These are phyloP conservation scores for Phaenicophaeus curvirostris DNA, from an alignment of 2,797 vertebrate species.

Conservation along the genomic window DNA sequence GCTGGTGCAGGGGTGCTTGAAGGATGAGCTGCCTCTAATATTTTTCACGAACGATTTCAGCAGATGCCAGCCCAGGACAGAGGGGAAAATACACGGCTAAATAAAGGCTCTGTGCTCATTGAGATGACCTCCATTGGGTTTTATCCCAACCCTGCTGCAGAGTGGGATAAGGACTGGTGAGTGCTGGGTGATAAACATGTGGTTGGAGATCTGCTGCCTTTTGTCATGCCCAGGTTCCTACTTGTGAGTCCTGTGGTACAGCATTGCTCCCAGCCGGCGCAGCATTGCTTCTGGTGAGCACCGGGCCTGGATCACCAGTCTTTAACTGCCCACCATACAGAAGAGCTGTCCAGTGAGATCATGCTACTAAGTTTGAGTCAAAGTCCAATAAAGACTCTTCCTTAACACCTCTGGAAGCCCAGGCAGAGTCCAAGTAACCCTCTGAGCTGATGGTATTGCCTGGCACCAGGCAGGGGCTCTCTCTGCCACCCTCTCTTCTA, in stretches of 20 bases:
- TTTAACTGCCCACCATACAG: not conserved
- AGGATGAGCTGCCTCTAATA: not conserved
- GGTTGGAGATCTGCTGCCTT: accelerated
- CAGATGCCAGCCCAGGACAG: not conserved
- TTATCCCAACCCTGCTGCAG: not conserved
- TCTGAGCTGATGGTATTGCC: accelerated
- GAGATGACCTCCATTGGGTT: not conserved
- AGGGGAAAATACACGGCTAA: not conserved
- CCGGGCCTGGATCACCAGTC: not conserved
- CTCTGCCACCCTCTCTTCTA: too few species aligned
- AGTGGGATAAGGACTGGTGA: accelerated
- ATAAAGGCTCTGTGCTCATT: not conserved
- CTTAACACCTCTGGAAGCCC: not conserved
- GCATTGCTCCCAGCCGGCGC: not conserved
- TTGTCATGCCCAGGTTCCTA: accelerated
- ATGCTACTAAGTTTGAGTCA: accelerated
- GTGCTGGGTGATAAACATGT: accelerated
- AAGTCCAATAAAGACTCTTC: not conserved
- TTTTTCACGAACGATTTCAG: not conserved
- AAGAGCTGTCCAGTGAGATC: not conserved
- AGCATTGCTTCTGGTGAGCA: not conserved
- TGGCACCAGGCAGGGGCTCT: too few species aligned
- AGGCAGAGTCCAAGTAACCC: accelerated
- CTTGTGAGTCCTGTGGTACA: accelerated
- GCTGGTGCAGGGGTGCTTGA: not conserved